Percentiles rank a stretch among this genome's conserved stretches.
These are phyloP conservation scores for Tachina fera DNA, from an alignment of 2,888 invertebrate genomes.

Conservation along the genomic window DNA sequence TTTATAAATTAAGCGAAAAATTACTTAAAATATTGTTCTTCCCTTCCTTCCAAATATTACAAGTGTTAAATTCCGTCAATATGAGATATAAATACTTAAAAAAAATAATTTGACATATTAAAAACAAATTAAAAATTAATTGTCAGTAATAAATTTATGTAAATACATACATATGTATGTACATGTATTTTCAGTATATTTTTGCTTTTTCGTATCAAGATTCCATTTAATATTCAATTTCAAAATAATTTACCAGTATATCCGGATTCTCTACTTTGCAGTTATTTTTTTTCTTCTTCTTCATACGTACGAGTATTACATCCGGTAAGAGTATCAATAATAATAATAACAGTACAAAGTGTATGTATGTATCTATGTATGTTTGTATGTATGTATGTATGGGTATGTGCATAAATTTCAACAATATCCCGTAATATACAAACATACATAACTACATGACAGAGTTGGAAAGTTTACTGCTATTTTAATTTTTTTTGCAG, in stretches of 20 bases:
- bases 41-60: not conserved
- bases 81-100: not conserved
- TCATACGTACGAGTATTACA: not conserved
- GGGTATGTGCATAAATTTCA: constrained; percentile 20
- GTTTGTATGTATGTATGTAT: not conserved
- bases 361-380: not conserved
- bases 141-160: constrained; percentile 20
- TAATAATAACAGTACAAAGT: not conserved
- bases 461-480: not conserved
- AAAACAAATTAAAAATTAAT: not conserved
- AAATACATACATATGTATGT: not conserved
- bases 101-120: not conserved
- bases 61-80: not conserved
- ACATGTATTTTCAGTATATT: not conserved
- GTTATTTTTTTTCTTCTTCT: constrained; percentile 7
- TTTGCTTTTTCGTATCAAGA: constrained; percentile 44
- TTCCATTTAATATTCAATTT: constrained; percentile 69
- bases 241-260: constrained; percentile 64
- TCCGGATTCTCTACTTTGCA: constrained; percentile 51
- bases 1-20: constrained; percentile 4
- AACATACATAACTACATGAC: constrained; percentile 4
- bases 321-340: constrained; percentile 44
- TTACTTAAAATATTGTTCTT: not conserved
- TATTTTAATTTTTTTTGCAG: not conserved
- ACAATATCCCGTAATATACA: not conserved